These are phyloP conservation scores for Andrena bucephala DNA, from an alignment of 2,888 invertebrate genomes.

Conservation along the genomic window DNA sequence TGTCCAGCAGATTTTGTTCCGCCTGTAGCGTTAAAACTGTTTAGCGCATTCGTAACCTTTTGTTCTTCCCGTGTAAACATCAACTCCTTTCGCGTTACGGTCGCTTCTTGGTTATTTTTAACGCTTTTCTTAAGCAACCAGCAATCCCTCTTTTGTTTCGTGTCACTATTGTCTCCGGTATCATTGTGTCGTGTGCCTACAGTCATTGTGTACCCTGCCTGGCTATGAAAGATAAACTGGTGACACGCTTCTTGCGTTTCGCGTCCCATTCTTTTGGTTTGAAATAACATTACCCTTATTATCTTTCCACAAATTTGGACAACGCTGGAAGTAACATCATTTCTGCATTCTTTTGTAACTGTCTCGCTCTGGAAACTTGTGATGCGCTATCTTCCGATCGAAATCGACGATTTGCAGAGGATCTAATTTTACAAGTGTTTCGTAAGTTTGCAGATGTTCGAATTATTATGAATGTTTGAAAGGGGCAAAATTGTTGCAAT, in stretches of 20 bases:
- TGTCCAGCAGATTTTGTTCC: neutral
- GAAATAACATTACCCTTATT: neutral
- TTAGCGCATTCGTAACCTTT: conserved; percentile 11
- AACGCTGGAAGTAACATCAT: neutral
- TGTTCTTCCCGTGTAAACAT: conserved; percentile 10
- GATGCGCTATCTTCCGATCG: too few species aligned
- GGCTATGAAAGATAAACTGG: neutral
- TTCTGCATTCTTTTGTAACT: neutral
- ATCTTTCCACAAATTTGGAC: neutral
- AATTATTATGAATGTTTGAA: neutral
- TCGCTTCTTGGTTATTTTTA: conserved; percentile 42
- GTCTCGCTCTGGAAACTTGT: neutral
- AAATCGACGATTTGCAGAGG: too few species aligned
- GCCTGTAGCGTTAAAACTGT: neutral
- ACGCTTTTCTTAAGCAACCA: conserved; percentile 49
- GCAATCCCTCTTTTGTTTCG: conserved; percentile 33
- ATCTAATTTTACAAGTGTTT: too few species aligned
- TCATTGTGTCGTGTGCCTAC: conserved; percentile 29
- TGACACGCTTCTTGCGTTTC: conserved; percentile 32
- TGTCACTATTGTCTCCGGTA: conserved; percentile 28
- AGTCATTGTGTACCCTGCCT: conserved; percentile 9
- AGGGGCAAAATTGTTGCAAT: neutral
- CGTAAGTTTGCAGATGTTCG: neutral
- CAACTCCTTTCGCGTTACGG: neutral
- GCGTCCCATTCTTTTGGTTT: conserved; percentile 18